Conservation (phyloP, 2,888 invertebrate species). For the Gandaritis pyraliata region DNA sequence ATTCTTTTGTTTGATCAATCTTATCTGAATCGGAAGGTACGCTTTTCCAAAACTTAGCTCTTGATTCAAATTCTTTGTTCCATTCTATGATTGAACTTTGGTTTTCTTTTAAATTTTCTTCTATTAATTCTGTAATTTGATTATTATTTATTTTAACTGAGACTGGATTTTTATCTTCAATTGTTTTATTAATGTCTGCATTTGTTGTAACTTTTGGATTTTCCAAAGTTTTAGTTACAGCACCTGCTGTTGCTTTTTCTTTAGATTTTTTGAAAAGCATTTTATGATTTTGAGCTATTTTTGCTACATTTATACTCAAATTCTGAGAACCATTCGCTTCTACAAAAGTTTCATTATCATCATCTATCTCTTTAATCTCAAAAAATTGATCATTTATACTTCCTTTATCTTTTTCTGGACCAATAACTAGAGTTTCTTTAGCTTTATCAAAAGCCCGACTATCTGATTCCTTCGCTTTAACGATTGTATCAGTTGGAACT, state of each 20-base stretch:
- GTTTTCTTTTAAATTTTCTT: slow-evolving; percentile 12
- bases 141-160: not conserved
- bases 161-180: not conserved
- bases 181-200: not conserved
- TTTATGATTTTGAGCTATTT: slow-evolving; percentile 2
- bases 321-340: not conserved
- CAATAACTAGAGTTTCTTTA: not conserved
- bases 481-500: not conserved
- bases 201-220: not conserved
- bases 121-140: not conserved
- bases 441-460: not conserved
- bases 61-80: slow-evolving; percentile 64
- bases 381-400: not conserved
- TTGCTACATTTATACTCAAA: not conserved
- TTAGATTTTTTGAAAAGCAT: slow-evolving; percentile 1
- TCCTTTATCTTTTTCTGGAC: not conserved
- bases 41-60: slow-evolving; percentile 65
- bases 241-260: not conserved
- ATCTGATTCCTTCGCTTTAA: not conserved
- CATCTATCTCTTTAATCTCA: no score
- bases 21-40: slow-evolving; percentile 12
- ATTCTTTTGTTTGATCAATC: slow-evolving; percentile 2
- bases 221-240: not conserved
- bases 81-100: slow-evolving; percentile 45
- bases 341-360: not conserved